Conservation (phyloP, 2,888 invertebrate species). For the Luffia ferchaultella region DNA sequence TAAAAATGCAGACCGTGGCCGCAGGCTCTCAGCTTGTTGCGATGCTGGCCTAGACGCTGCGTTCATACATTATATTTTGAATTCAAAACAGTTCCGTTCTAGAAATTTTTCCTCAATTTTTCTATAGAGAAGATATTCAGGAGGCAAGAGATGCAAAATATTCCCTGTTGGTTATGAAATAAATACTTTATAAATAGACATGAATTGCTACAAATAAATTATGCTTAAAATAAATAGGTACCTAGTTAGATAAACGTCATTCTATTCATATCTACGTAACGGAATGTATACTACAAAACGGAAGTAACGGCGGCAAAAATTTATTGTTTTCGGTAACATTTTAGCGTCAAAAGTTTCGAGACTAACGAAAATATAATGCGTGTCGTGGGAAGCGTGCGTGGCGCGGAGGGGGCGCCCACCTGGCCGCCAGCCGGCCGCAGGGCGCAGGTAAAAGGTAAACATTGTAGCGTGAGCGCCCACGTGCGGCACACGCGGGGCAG, state of each 20-base stretch:
- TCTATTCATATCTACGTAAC: no score
- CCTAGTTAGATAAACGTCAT: no score
- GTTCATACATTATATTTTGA: no score
- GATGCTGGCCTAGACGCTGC: not conserved
- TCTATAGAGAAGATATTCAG: no score
- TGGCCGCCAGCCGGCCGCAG: conserved; percentile 51
- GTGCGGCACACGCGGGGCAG: conserved; percentile 45
- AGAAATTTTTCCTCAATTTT: no score
- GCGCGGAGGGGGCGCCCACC: conserved; percentile 37
- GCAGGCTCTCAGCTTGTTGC: not conserved
- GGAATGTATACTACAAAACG: conserved; percentile 10
- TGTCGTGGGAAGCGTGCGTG: not conserved
- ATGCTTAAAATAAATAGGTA: no score
- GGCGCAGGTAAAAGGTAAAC: no score
- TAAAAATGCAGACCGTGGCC: not conserved
- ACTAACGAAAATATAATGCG: conserved; percentile 12
- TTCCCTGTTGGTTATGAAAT: no score
- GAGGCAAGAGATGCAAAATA: no score
- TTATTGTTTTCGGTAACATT: conserved; percentile 19
- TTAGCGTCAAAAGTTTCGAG: conserved; percentile 20
- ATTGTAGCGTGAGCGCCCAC: conserved; percentile 59
- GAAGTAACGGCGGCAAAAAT: conserved; percentile 14
- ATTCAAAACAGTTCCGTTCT: no score
- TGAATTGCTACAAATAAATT: no score
- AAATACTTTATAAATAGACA: no score